A percentile compares a stretch with the other conserved stretches of the same genome.
Conservation (phyloP, 2,113 vertebrate genomes). For the Pygoscelis antarcticus region DNA sequence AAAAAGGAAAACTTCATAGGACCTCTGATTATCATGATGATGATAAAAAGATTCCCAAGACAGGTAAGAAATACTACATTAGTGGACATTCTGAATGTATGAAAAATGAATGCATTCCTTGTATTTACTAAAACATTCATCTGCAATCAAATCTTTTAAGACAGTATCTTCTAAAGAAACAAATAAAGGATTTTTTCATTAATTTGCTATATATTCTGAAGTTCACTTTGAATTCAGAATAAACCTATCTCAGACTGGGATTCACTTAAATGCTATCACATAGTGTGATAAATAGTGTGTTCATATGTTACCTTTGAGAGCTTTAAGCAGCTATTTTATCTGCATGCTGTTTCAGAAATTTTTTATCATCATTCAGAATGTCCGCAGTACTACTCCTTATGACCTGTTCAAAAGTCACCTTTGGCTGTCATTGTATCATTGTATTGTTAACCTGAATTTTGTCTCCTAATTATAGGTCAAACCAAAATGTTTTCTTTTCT, state of each 20-base stretch:
- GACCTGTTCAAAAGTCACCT: neutral
- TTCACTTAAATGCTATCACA: neutral
- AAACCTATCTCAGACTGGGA: neutral
- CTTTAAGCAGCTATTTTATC: neutral
- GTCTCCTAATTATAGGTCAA: neutral
- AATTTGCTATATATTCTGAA: neutral
- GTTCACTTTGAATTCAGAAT: neutral
- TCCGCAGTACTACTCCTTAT: neutral
- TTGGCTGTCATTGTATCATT: neutral
- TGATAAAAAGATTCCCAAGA: neutral
- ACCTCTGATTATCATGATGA: neutral
- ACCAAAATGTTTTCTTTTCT: neutral
- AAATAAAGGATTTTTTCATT: neutral
- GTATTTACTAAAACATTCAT: neutral
- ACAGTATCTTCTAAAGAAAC: neutral
- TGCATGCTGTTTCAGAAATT: neutral
- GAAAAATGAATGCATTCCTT: neutral
- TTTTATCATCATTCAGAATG: neutral
- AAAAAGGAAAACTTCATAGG: neutral
- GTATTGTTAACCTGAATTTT: neutral
- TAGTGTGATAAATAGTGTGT: neutral
- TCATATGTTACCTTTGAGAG: neutral
- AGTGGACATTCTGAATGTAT: neutral
- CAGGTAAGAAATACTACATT: neutral
- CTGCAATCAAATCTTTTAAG: neutral